Conservation (phyloP, 2,113 vertebrate species). For the Chaenogobius annularis region DNA sequence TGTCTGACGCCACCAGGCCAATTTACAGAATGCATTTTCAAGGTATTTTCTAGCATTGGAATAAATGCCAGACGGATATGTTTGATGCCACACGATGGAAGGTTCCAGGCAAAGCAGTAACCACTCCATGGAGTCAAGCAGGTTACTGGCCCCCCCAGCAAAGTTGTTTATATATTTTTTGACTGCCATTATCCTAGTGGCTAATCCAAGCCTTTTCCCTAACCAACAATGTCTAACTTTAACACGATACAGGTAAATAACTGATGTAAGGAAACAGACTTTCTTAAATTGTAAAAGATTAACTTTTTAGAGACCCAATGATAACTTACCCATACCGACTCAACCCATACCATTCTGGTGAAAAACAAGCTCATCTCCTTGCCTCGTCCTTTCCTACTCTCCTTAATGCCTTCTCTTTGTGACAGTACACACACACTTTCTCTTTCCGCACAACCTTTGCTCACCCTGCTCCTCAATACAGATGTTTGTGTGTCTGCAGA, state of each 20-base stretch:
- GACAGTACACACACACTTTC: constrained; percentile 24
- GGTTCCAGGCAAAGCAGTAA: no score
- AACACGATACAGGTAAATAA: background rate
- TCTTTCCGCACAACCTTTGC: constrained; percentile 49
- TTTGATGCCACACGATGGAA: no score
- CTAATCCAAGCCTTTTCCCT: no score
- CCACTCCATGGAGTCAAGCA: no score
- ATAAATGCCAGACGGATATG: no score
- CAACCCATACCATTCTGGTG: background rate
- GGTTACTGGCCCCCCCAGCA: no score
- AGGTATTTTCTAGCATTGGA: no score
- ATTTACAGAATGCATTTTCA: no score
- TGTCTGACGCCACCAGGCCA: no score
- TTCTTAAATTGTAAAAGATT: background rate
- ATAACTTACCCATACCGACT: background rate
- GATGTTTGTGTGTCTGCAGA: constrained; percentile 28
- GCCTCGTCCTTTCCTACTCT: constrained; percentile 50
- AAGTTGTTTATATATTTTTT: no score
- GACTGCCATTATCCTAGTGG: no score
- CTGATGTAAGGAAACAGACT: background rate
- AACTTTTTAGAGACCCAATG: background rate
- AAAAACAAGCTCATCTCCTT: constrained; percentile 13
- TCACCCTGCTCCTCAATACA: constrained; percentile 35
- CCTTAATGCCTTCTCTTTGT: constrained; percentile 34
- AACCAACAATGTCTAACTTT: no score